Evolutionary conservation across 2,113 vertebrate species (phyloP).

Genomic region (Ptychochromis oligacanthus): DNA sequence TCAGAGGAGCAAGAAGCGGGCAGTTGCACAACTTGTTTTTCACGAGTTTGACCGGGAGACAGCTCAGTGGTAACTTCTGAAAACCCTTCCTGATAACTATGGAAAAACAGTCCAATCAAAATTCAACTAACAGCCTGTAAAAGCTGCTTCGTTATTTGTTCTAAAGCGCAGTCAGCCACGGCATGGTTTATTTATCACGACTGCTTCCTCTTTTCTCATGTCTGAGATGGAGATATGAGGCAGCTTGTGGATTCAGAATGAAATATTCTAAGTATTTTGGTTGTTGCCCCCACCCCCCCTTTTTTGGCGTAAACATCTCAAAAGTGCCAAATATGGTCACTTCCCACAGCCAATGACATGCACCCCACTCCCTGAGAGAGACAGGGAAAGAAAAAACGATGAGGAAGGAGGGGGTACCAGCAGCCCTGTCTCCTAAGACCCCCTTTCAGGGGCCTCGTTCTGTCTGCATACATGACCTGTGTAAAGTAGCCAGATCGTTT

Average conservation of each 20-base stretch:
- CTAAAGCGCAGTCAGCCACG: neutral
- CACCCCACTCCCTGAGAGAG: conserved; percentile 34
- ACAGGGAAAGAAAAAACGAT: neutral
- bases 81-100: conserved; percentile 47
- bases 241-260: conserved; percentile 48
- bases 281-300: conserved; percentile 27
- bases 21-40: conserved; percentile 79
- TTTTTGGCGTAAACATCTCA: conserved; percentile 50
- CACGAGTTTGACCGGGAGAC: conserved; percentile 50
- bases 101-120: conserved; percentile 43
- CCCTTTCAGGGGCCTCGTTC: conserved; percentile 63
- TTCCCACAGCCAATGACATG: conserved; percentile 66
- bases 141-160: conserved; percentile 23
- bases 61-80: conserved; percentile 61
- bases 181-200: conserved; percentile 34
- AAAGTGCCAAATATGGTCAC: conserved; percentile 73
- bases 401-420: conserved; percentile 39
- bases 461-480: conserved; percentile 70
- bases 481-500: conserved; percentile 55
- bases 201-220: conserved; percentile 15
- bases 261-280: conserved; percentile 64
- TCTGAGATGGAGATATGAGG: conserved; percentile 32
- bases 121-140: conserved; percentile 15
- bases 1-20: conserved; percentile 66
- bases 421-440: conserved; percentile 55